Percentiles rank a stretch among this genome's conserved stretches.
phyloP scores from a whole-genome alignment of 1,140 invertebrate genomes.

The Lethocerus indicus region DNA sequence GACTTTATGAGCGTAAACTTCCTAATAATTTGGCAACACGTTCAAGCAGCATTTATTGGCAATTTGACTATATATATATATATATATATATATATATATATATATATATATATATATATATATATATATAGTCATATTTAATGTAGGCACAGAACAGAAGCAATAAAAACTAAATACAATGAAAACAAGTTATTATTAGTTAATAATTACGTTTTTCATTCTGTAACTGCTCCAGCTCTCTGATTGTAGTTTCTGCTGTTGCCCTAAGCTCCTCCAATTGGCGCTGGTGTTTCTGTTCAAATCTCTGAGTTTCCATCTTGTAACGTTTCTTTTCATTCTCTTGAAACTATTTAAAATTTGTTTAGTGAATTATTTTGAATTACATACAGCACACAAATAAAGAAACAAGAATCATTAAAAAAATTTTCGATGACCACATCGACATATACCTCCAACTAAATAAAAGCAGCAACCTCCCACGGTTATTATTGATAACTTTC shows the following conservation, averaged over 20 bases:
- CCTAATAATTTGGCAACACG: no score
- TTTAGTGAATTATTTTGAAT: conserved; percentile 4
- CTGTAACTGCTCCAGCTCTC: conserved; percentile 76
- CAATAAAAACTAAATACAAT: neutral
- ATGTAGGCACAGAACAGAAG: no score
- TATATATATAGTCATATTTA: neutral
- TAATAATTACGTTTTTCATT: conserved; percentile 56
- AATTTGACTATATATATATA: no score
- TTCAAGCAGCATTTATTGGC: no score
- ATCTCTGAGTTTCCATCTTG: conserved; percentile 78
- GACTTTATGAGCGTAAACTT: no score
- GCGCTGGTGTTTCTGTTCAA: conserved; percentile 83
- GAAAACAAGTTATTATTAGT: neutral
- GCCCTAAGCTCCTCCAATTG: conserved; percentile 86
- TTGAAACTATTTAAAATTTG: conserved; percentile 51
- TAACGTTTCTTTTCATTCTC: conserved; percentile 94
- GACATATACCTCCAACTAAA: neutral
- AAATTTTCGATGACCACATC: neutral
- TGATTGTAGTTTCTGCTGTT: conserved; percentile 73
- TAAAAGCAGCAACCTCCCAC: no score
- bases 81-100: neutral
- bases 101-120: neutral
- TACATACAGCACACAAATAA: neutral
- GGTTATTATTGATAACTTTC: no score
- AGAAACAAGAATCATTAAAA: neutral